phyloP scores from a whole-genome alignment of 2,113 vertebrate species.

The Cynocephalus volans region DNA sequence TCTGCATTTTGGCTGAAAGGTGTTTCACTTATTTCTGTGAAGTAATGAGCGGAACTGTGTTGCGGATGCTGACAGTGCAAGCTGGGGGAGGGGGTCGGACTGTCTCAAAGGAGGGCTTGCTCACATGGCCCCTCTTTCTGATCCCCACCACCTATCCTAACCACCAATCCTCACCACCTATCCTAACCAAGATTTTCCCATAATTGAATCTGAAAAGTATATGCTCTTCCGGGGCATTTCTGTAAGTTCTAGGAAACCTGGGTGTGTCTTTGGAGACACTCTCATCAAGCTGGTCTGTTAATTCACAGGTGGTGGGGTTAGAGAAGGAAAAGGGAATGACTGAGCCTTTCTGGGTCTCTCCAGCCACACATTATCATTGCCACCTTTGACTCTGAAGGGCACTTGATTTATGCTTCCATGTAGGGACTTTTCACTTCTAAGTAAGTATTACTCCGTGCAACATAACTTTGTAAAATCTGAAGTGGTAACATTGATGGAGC shows the following conservation, averaged over 20 bases:
- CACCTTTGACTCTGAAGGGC: background rate
- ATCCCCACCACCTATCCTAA: background rate
- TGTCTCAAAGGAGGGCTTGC: background rate
- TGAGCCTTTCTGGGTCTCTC: background rate
- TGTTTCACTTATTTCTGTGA: slow-evolving; percentile 83
- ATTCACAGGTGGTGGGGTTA: background rate
- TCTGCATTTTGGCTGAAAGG: slow-evolving; percentile 81
- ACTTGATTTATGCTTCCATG: background rate
- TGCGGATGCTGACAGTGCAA: slow-evolving; percentile 13
- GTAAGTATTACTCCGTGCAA: background rate
- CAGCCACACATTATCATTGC: background rate
- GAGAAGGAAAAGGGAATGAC: background rate
- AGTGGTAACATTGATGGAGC: background rate
- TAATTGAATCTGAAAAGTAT: background rate
- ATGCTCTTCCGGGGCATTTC: background rate
- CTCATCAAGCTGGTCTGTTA: background rate
- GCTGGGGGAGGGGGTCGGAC: accelerated
- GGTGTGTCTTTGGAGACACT: background rate
- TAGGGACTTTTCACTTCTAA: background rate
- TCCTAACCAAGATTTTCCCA: background rate
- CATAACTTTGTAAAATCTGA: background rate
- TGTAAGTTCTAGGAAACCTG: background rate
- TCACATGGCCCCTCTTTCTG: background rate
- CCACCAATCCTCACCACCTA: background rate
- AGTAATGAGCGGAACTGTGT: slow-evolving; percentile 68